These are phyloP conservation scores for Dendrocincla fuliginosa DNA, from an alignment of 2,797 vertebrate genomes.

Conservation along the genomic window DNA sequence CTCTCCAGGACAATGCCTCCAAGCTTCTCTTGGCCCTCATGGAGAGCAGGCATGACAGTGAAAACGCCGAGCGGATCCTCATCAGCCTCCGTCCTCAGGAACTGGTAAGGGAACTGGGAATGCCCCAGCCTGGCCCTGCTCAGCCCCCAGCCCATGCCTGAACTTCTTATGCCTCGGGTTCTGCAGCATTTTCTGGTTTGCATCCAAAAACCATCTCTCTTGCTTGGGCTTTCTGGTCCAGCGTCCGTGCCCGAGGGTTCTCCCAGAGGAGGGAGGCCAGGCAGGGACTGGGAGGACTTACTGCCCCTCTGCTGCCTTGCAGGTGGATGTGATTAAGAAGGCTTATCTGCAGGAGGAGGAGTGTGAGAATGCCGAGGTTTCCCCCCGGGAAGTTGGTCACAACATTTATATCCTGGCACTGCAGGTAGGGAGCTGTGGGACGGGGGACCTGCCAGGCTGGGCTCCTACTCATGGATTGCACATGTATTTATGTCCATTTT, in stretches of 20 bases:
- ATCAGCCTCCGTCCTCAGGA: constrained; percentile 95
- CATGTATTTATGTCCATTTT: background rate
- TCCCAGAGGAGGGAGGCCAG: background rate
- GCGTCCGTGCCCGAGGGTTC: background rate
- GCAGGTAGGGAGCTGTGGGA: constrained; percentile 80
- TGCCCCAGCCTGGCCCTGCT: background rate
- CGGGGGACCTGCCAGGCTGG: background rate
- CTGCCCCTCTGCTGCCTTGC: background rate
- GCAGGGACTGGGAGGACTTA: background rate
- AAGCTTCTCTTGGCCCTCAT: constrained; percentile 94
- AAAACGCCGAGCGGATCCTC: constrained; percentile 94
- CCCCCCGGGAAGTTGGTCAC: constrained; percentile 92
- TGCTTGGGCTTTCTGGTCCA: background rate
- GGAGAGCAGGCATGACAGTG: constrained; percentile 96
- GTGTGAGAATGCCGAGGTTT: constrained; percentile 86
- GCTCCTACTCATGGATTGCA: background rate
- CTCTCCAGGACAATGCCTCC: constrained; percentile 91
- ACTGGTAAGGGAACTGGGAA: constrained; percentile 78
- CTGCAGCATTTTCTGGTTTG: background rate
- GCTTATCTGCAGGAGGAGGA: constrained; percentile 92
- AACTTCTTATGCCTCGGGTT: background rate
- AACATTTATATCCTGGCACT: constrained; percentile 97
- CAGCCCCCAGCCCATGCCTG: background rate
- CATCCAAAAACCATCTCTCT: background rate
- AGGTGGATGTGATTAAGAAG: constrained; percentile 96